Evolutionary conservation across 2,888 invertebrate species (phyloP).

Genomic region (Diarsia brunnea): DNA sequence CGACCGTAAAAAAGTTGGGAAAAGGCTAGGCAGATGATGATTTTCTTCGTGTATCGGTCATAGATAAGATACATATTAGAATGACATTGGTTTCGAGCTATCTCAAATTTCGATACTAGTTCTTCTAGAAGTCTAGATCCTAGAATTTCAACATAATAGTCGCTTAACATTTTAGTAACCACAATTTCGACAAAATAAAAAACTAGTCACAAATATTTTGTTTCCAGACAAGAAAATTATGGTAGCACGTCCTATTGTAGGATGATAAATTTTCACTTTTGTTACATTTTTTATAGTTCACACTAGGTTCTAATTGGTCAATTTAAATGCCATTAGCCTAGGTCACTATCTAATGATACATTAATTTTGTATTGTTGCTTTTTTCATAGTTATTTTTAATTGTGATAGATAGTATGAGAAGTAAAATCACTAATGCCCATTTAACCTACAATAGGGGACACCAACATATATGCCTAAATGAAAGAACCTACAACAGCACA

Average conservation of each 20-base stretch:
- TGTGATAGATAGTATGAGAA: background rate
- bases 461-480: background rate
- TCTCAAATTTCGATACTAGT: background rate
- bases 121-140: background rate
- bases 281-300: background rate
- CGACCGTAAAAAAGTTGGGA: too few species aligned
- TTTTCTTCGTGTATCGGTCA: too few species aligned
- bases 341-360: constrained; percentile 21
- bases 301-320: constrained; percentile 8
- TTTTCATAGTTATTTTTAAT: background rate
- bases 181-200: too few species aligned
- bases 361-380: background rate
- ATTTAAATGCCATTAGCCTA: constrained; percentile 28
- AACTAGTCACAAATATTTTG: background rate
- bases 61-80: too few species aligned
- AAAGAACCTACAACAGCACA: background rate
- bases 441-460: background rate
- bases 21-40: too few species aligned
- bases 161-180: background rate
- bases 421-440: background rate
- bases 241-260: background rate
- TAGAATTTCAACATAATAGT: background rate
- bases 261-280: background rate
- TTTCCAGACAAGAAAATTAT: background rate
- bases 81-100: too few species aligned